Percentiles rank a stretch among this genome's conserved stretches.
phyloP scores from a whole-genome alignment of 2,797 vertebrate species.

The Trachops cirrhosus region DNA sequence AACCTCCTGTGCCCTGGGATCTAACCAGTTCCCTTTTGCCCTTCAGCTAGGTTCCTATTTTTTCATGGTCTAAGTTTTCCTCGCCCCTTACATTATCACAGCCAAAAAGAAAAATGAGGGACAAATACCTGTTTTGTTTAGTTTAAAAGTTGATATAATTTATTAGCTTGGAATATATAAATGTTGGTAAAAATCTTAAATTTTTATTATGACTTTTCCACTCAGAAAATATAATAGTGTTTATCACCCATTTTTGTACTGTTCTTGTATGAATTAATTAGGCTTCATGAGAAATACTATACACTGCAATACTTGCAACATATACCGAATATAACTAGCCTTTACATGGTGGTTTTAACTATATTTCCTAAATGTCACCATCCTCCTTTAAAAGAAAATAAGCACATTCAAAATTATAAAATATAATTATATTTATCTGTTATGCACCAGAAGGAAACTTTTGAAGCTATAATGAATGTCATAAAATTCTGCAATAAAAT shows the following conservation, averaged over 20 bases:
- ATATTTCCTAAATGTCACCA: not conserved
- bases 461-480: not conserved
- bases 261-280: not conserved
- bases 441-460: not conserved
- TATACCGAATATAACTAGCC: not conserved
- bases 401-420: not conserved
- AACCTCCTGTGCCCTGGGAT: too few species aligned
- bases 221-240: not conserved
- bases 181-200: not conserved
- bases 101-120: not conserved
- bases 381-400: slow-evolving; percentile 21
- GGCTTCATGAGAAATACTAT: not conserved
- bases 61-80: too few species aligned
- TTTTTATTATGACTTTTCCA: not conserved
- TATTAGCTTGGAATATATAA: not conserved
- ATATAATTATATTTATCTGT: not conserved
- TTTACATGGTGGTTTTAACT: not conserved
- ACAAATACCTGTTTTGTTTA: not conserved
- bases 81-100: too few species aligned
- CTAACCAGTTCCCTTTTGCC: too few species aligned
- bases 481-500: not conserved
- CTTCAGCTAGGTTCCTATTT: too few species aligned
- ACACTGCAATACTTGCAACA: not conserved
- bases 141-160: slow-evolving; percentile 3
- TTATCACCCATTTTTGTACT: not conserved